A percentile compares a stretch with the other conserved stretches of the same genome.
Conservation (phyloP, 1,140 invertebrate genomes). For the Nixonia krombeini region DNA sequence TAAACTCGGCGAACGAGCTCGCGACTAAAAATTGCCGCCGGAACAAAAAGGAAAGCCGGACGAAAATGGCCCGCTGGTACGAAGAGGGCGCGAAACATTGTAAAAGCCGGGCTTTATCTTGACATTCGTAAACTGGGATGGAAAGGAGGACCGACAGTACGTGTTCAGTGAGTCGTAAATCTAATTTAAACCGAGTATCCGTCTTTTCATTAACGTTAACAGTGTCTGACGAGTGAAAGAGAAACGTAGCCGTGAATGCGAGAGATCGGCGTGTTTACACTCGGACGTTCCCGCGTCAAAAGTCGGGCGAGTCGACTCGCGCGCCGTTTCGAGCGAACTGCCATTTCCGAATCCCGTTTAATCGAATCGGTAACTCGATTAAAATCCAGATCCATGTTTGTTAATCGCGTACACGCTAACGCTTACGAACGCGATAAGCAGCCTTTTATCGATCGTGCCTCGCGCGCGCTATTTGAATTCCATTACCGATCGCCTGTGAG, state of each 20-base stretch:
- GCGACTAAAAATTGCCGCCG: too few relatives aligned
- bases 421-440: too few relatives aligned
- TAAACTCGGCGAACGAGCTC: too few relatives aligned
- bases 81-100: constrained; percentile 42
- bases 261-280: constrained; percentile 34
- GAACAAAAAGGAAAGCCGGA: too few relatives aligned
- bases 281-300: constrained; percentile 20
- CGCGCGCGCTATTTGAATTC: too few relatives aligned
- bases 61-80: too few relatives aligned
- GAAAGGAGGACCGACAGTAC: constrained; percentile 50
- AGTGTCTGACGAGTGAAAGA: constrained; percentile 51
- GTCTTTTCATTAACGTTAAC: constrained; percentile 54
- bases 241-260: constrained; percentile 47
- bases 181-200: constrained; percentile 52
- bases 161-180: constrained; percentile 53
- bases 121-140: constrained; percentile 48
- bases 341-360: too few relatives aligned
- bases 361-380: too few relatives aligned
- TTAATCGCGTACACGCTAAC: too few relatives aligned
- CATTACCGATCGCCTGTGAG: too few relatives aligned
- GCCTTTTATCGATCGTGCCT: too few relatives aligned
- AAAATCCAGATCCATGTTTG: too few relatives aligned
- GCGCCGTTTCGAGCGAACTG: neutral
- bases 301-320: constrained; percentile 32
- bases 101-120: constrained; percentile 48